Evolutionary conservation across 1,140 invertebrate genomes (phyloP), one percentile per base, ranked within the genome.

Genomic region (Brachionus rotundiformis): DNA sequence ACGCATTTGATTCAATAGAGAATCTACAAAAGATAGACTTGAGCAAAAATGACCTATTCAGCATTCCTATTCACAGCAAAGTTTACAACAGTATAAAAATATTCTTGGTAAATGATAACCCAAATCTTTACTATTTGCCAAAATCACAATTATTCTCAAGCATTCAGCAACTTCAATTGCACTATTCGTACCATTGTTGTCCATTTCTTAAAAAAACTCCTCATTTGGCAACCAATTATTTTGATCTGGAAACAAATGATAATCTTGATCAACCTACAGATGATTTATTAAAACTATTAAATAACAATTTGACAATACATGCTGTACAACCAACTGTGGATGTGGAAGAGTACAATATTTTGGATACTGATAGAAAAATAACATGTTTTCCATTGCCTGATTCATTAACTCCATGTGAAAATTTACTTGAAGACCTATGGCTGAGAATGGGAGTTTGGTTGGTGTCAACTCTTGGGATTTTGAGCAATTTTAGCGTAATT

Each of bases 381-480:
- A 87, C 90, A 47, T 96, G 94, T 85, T 90, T 90, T 71, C 94
- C 94, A 0, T 88, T 90, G 83, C 93, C 94, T 0, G 92, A 95
- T 86, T 93, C 93, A 0, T 90, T 95, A 44, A 95, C 94, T 87
- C 94, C 94, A 5, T 92, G 94, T 85, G 94, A 95, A 87, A 94
- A 95, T 85, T 92, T 96, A 4, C 93, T 96, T 92, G 94, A 94
- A 13, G 93, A 92, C 86, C 89, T 91, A 54, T 92, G 89, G 84
- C 89, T 95, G 0, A 90, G 94, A 5, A 90, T 91, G 19, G 90
- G 92, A 47, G 93, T 95, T n/a, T 96, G 94, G 94, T 87, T 94
- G 82, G 90, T 94, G 0, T 90, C 93, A 6, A 84, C 90, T 36
- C 88, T 90, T 3, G 90, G 91, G 1, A 86, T 92, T 3, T 83